Base-by-base conservation (phyloP, 2,797 vertebrate species). In the Morelia viridis region DNA sequence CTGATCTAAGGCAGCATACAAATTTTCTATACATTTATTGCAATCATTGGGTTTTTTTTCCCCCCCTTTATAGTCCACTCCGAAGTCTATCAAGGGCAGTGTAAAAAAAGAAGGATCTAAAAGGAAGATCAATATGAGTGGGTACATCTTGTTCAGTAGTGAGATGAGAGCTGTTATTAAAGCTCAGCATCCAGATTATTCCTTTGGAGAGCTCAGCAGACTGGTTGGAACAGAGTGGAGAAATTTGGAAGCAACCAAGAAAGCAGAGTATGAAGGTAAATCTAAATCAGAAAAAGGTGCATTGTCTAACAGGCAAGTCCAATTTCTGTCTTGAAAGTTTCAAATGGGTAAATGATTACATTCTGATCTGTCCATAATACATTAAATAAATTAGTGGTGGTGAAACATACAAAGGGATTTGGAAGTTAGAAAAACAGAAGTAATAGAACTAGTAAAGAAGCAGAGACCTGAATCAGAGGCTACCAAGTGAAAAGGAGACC, bases 81-180 rank as follows among this genome's bases (percentile, higher is more conserved):
- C 98, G 56, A 99, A 99, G 97, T 98, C 98, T 96, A 97, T 98
- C 92, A 99, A 99, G 96, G 98, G 99, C 95, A 97, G 98, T 94
- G 97, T 98, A 91, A 99, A 99, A 97, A 99, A 99, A 95, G 99
- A 99, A 96, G 98, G 98, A 71, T 98, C 99, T 12, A 99, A 99
- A 97, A 97, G 99, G 94, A 99, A 99, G 97, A 99, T 99, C 98
- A 99, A 99, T 97, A 99, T 99, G 99, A 99, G 99, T 41, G 99
- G 99, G 93, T 99, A 99, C 97, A 99, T 99, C 97, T 97, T 99
- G 95, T 99, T 99, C 97, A 99, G 99, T 98, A 99, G 99, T 84
- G 99, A 99, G 96, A 99, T 99, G 99, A 98, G 99, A 95, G 99
- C 99, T 1, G 99, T 99, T 94, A 99, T 99, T 97, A 99, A 99